A percentile compares a stretch with the other conserved stretches of the same genome.
Evolutionary conservation across 2,797 vertebrate genomes (phyloP).

Genomic region (Parambassis ranga): DNA sequence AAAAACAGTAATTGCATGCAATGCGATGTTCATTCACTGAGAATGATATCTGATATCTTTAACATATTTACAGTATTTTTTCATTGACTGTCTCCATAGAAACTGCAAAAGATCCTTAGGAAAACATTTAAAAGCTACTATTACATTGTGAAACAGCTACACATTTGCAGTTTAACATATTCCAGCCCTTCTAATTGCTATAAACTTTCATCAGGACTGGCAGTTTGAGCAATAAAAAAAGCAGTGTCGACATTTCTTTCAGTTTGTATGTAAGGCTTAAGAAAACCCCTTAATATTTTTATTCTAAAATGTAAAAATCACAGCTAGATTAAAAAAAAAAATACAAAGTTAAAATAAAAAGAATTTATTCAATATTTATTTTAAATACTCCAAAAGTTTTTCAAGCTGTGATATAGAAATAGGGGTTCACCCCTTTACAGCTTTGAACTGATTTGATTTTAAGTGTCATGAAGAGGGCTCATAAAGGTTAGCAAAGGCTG

Average conservation of each 20-base stretch:
- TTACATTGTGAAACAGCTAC: slow-evolving; percentile 20
- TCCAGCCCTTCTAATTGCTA: slow-evolving; percentile 7
- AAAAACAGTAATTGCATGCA: slow-evolving; percentile 32
- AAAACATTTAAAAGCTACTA: slow-evolving; percentile 27
- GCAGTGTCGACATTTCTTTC: background rate
- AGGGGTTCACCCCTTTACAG: background rate
- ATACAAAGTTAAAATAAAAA: slow-evolving; percentile 10
- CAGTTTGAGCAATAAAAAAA: slow-evolving; percentile 2
- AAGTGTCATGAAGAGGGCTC: background rate
- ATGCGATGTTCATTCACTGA: slow-evolving; percentile 12
- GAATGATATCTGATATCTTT: background rate
- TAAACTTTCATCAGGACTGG: background rate
- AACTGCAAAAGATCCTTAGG: slow-evolving; percentile 7
- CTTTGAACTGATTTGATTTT: slow-evolving; percentile 17
- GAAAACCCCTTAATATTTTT: slow-evolving; percentile 15
- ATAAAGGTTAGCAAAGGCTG: background rate
- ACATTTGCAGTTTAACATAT: background rate
- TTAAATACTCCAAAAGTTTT: slow-evolving; percentile 26
- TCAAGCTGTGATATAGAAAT: slow-evolving; percentile 26
- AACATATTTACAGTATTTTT: slow-evolving; percentile 30
- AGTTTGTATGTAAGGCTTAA: background rate
- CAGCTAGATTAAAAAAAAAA: slow-evolving; percentile 19
- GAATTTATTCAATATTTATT: slow-evolving; percentile 25
- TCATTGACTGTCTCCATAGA: background rate
- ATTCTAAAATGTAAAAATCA: slow-evolving; percentile 14